These are phyloP conservation scores for Urocyon cinereoargenteus DNA, from an alignment of 2,797 vertebrate species.

Conservation along the genomic window DNA sequence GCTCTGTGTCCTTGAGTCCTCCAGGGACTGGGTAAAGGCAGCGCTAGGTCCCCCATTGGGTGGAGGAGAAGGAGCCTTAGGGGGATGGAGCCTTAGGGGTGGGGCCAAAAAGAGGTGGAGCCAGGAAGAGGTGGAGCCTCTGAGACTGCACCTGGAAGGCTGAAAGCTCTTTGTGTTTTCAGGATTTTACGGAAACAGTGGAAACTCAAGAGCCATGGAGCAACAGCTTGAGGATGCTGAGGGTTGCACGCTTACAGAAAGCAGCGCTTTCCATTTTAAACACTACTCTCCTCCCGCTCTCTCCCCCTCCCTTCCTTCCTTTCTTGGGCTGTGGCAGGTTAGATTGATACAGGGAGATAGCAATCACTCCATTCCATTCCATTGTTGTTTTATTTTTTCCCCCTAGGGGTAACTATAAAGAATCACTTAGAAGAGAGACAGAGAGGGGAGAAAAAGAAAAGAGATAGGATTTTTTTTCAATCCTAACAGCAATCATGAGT, in stretches of 20 bases:
- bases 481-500: neutral
- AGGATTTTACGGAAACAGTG: no score
- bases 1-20: neutral
- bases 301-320: no score
- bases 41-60: no score
- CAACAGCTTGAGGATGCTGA: neutral
- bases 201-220: fast-evolving
- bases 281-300: no score
- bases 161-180: neutral
- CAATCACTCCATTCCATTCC: neutral
- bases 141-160: no score
- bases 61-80: neutral
- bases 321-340: neutral
- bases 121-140: neutral
- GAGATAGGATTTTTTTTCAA: neutral
- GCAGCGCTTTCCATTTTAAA: neutral
- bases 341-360: neutral
- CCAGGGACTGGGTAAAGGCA: neutral
- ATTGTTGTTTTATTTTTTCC: neutral
- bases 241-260: fast-evolving
- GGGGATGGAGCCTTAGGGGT: fast-evolving
- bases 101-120: neutral
- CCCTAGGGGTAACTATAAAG: neutral
- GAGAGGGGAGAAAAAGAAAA: neutral
- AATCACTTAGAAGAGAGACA: neutral